Percentiles rank a stretch among this genome's conserved stretches.
These are phyloP conservation scores for Channallabes apus DNA, from an alignment of 2,797 vertebrate species.

Conservation along the genomic window DNA sequence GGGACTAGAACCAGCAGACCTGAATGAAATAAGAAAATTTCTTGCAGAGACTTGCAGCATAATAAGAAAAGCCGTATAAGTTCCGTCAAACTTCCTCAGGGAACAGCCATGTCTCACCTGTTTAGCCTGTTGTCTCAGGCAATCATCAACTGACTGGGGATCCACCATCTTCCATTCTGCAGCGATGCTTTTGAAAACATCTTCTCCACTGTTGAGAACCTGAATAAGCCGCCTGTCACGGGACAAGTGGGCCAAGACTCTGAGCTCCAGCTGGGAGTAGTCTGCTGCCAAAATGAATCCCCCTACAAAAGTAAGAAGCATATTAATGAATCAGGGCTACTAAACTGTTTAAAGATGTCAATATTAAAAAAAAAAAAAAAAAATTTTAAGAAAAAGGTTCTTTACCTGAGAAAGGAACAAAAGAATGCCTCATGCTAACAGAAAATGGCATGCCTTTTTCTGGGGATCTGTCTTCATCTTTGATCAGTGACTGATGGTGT, in stretches of 20 bases:
- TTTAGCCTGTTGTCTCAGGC: slow-evolving; percentile 90
- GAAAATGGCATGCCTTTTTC: slow-evolving; percentile 80
- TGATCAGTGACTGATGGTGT: slow-evolving; percentile 41
- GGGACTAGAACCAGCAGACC: not conserved
- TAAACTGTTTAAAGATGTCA: not conserved
- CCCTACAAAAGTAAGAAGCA: slow-evolving; percentile 67
- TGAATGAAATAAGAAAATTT: not conserved
- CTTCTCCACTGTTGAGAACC: slow-evolving; percentile 84
- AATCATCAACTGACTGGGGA: slow-evolving; percentile 78
- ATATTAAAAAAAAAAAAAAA: not conserved
- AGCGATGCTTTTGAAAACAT: slow-evolving; percentile 93
- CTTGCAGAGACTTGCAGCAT: not conserved
- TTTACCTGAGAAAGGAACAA: slow-evolving; percentile 91
- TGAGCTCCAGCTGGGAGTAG: slow-evolving; percentile 94
- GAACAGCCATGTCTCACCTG: slow-evolving; percentile 74
- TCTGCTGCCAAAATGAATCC: slow-evolving; percentile 92
- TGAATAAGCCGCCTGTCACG: slow-evolving; percentile 82
- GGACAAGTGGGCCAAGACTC: slow-evolving; percentile 93
- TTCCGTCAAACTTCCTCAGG: not conserved
- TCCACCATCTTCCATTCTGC: slow-evolving; percentile 93
- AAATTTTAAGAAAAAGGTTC: no score
- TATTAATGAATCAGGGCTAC: not conserved
- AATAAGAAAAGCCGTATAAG: not conserved
- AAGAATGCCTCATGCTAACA: slow-evolving; percentile 94
- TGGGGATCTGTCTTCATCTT: slow-evolving; percentile 53